phyloP scores from a whole-genome alignment of 2,888 invertebrate genomes.

The Allophyes oxyacanthae region DNA sequence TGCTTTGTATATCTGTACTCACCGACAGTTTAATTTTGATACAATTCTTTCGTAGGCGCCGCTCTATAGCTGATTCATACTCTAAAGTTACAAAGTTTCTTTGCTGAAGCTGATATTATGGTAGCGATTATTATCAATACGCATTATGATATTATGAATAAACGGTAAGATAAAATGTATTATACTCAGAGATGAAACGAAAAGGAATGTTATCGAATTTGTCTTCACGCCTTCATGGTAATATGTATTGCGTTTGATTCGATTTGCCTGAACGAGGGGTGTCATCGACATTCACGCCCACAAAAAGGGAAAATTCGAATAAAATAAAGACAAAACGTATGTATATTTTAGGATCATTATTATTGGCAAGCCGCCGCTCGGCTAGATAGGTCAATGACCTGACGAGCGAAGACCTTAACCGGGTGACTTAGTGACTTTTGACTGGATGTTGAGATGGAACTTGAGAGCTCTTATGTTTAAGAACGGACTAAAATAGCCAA shows the following conservation, averaged over 20 bases:
- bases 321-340: conserved; percentile 12
- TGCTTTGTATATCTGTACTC: no score
- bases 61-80: no score
- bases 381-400: conserved; percentile 14
- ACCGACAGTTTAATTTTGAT: no score
- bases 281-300: conserved; percentile 23
- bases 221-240: conserved; percentile 9
- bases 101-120: no score
- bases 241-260: conserved; percentile 29
- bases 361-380: not conserved
- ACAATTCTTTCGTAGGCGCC: no score
- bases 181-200: conserved; percentile 2
- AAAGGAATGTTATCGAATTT: conserved; percentile 32
- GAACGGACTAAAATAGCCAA: not conserved
- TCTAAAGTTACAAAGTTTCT: no score
- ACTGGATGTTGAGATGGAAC: conserved; percentile 1
- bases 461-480: not conserved
- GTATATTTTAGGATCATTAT: conserved; percentile 3
- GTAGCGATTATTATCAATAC: no score
- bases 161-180: conserved; percentile 3
- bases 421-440: no score
- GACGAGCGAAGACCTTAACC: not conserved
- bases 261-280: conserved; percentile 41
- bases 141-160: conserved; percentile 1
- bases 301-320: conserved; percentile 34